Conservation (phyloP, 2,113 vertebrate genomes). For the Progne subis region DNA sequence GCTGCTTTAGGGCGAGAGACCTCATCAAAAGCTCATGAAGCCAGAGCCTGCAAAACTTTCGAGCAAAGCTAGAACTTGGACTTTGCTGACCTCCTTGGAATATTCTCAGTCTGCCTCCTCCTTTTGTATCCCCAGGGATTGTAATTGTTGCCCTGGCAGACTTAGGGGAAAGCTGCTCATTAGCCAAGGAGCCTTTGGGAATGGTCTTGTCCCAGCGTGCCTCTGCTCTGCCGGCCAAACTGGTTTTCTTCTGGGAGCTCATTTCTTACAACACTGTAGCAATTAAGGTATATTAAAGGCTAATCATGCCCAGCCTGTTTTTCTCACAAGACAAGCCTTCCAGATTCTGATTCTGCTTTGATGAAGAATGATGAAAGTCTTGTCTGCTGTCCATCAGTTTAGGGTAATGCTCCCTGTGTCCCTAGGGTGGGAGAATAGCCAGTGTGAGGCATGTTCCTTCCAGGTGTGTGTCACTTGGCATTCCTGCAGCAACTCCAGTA, state of each 20-base stretch:
- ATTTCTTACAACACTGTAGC: not conserved
- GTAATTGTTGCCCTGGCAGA: not conserved
- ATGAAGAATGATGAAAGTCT: not conserved
- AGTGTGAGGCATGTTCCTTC: not conserved
- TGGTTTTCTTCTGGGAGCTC: not conserved
- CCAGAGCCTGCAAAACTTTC: not conserved
- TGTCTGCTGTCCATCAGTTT: not conserved
- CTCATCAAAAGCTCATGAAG: not conserved
- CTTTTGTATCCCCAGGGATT: not conserved
- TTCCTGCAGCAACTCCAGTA: not conserved
- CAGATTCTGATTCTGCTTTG: constrained; percentile 2
- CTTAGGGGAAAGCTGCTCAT: not conserved
- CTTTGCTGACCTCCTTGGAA: not conserved
- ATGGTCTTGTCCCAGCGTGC: not conserved
- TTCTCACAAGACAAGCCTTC: constrained; percentile 19
- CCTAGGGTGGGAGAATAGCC: not conserved
- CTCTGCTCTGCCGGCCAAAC: not conserved
- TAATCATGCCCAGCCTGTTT: not conserved
- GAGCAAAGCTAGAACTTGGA: not conserved
- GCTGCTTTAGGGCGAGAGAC: not conserved
- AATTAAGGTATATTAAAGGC: constrained; percentile 2
- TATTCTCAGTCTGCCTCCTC: not conserved
- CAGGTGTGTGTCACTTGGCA: not conserved
- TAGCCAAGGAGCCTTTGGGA: not conserved
- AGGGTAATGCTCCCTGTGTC: not conserved